These are phyloP conservation scores for Drosophila meridionalis DNA, from an alignment of 2,888 invertebrate genomes.

Conservation along the genomic window DNA sequence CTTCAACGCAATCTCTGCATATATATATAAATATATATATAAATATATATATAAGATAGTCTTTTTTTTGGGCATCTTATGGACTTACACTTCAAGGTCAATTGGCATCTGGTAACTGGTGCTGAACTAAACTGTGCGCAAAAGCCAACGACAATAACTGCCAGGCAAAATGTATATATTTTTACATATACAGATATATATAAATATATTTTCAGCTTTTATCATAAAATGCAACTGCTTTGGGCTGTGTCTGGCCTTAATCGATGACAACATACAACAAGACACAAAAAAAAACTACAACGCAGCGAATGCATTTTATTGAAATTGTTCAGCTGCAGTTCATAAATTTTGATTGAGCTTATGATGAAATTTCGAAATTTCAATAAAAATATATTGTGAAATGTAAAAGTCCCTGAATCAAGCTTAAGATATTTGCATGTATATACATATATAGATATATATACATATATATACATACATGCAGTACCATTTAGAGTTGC, in stretches of 20 bases:
- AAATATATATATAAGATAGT: neutral
- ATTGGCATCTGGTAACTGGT: slow-evolving; percentile 46
- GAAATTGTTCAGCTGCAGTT: slow-evolving; percentile 46
- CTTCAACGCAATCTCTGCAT: slow-evolving; percentile 23
- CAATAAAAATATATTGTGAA: slow-evolving; percentile 30
- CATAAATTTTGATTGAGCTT: slow-evolving; percentile 23
- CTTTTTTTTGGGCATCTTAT: slow-evolving; percentile 22
- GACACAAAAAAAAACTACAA: slow-evolving; percentile 13
- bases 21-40: neutral
- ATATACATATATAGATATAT: neutral
- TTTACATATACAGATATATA: neutral
- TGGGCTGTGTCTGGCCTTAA: slow-evolving; percentile 68
- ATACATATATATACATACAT: neutral
- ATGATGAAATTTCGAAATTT: slow-evolving; percentile 24
- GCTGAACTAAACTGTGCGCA: slow-evolving; percentile 43
- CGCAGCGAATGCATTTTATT: slow-evolving; percentile 50
- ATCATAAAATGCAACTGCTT: slow-evolving; percentile 70
- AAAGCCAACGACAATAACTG: slow-evolving; percentile 28
- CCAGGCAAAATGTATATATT: slow-evolving; percentile 22
- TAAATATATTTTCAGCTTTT: slow-evolving; percentile 14
- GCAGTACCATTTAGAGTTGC: slow-evolving; percentile 19
- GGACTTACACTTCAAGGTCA: slow-evolving; percentile 70
- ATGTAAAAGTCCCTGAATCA: slow-evolving; percentile 16
- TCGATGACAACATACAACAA: slow-evolving; percentile 59
- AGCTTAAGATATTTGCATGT: neutral